Evolutionary conservation across 2,113 vertebrate species (phyloP), one percentile per base, ranked within the genome.

Genomic region (human): DNA sequence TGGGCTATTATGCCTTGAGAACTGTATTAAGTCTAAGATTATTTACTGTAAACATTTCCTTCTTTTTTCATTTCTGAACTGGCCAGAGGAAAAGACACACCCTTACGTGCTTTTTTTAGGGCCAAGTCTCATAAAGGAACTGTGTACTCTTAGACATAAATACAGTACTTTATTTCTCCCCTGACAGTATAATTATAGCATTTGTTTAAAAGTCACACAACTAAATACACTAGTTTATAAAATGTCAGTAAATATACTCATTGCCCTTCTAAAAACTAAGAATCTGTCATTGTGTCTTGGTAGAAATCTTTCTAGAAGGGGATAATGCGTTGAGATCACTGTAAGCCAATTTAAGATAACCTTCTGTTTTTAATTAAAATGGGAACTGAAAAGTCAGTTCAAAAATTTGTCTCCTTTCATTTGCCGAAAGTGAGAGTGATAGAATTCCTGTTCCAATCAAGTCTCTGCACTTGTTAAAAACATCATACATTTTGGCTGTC

Each of bases 311-410:
- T 66, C 23, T 18, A 61, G 18, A 83, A 78, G 32, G 38, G 8
- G 17, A 80, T 93, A 82, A 97, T 97, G 90, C 79, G 87, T 84
- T 93, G 87, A 95, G 86, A 83, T 40, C n/a, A 59, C 5, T 72
- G 20, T 14, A 83, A 72, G 50, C 80, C 92, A 96, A 88, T 92
- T 43, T 83, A 92, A 96, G 79, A 89, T 92, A 95, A 87, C 75
- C 79, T 87, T 97, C 97, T 89, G 68, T 80, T 96, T 97, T 97
- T 94, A 96, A 97, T 97, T 97, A 96, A 98, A 97, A 84, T 92
- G 57, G 79, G 61, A 84, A 96, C 70, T 85, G 92, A 91, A 64
- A 80, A 94, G 23, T 38, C 94, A 86, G 38, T 89, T 94, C 6
- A 92, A 95, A 94, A 97, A 83, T 95, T 75, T 92, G 86, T 97